These are phyloP conservation scores for Nymphalis c-album DNA, from an alignment of 2,888 invertebrate species.

Conservation along the genomic window DNA sequence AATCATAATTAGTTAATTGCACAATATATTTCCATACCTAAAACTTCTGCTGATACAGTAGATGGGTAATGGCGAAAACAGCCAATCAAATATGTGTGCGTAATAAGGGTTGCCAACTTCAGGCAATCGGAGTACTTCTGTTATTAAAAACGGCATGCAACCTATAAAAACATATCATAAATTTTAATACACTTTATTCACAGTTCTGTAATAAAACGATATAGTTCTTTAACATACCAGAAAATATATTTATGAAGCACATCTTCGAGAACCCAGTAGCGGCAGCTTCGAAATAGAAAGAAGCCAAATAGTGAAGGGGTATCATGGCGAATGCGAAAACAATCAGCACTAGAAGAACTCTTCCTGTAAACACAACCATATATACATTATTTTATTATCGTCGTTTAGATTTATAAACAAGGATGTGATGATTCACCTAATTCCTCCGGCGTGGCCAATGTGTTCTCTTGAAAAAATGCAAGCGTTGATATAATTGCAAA, in stretches of 20 bases:
- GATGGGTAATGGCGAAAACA: slow-evolving; percentile 87
- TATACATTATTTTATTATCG: neutral
- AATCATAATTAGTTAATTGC: slow-evolving; percentile 1
- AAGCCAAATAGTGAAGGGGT: slow-evolving; percentile 87
- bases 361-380: slow-evolving; percentile 61
- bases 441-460: slow-evolving; percentile 78
- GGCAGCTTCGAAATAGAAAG: slow-evolving; percentile 86
- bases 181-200: neutral
- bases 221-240: slow-evolving; percentile 48
- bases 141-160: slow-evolving; percentile 86
- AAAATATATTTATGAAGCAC: slow-evolving; percentile 87
- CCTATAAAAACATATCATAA: slow-evolving; percentile 69
- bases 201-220: neutral
- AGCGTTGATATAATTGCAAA: slow-evolving; percentile 82
- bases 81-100: slow-evolving; percentile 84
- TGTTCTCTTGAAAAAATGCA: slow-evolving; percentile 84
- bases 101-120: slow-evolving; percentile 83
- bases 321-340: slow-evolving; percentile 86
- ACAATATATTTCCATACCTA: slow-evolving; percentile 51
- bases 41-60: slow-evolving; percentile 74
- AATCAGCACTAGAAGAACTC: slow-evolving; percentile 83
- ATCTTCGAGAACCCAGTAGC: slow-evolving; percentile 89
- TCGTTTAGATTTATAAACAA: neutral
- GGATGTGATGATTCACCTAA: slow-evolving; percentile 64
- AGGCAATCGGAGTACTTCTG: slow-evolving; percentile 85